Percentiles rank a stretch among this genome's conserved stretches.
phyloP scores from a whole-genome alignment of 2,888 invertebrate species.

The Cataglyphis rosenhaueri region DNA sequence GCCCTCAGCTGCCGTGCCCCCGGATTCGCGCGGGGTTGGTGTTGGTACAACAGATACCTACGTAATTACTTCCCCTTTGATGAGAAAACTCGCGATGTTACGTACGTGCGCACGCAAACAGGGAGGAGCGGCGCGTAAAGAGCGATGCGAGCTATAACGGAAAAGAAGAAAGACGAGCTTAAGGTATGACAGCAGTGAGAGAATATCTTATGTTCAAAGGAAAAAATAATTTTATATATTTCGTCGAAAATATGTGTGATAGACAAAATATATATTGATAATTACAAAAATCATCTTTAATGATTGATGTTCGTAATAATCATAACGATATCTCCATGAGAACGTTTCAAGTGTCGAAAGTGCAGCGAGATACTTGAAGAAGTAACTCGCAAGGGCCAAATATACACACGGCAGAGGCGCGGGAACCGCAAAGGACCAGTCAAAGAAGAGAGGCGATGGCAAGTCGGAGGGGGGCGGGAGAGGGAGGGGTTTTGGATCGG shows the following conservation, averaged over 20 bases:
- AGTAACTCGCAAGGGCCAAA: conserved; percentile 7
- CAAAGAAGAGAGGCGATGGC: background rate
- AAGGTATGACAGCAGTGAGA: background rate
- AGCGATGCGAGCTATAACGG: background rate
- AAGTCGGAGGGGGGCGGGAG: background rate
- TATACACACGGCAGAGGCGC: background rate
- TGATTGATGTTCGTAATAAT: background rate
- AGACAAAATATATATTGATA: background rate
- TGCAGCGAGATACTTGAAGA: background rate
- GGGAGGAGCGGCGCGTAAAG: background rate
- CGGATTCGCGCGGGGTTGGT: background rate
- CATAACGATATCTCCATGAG: background rate
- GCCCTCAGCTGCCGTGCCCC: background rate
- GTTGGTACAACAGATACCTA: conserved; percentile 61
- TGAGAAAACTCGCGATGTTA: conserved; percentile 64
- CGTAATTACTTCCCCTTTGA: conserved; percentile 74
- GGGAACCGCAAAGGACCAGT: conserved; percentile 22
- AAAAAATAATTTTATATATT: background rate
- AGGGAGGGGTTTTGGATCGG: background rate
- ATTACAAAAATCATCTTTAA: background rate
- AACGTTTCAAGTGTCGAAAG: background rate
- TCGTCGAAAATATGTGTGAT: no score
- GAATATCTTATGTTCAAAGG: background rate
- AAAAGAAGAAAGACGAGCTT: background rate
- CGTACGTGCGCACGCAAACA: conserved; percentile 17